Evolutionary conservation across 2,113 vertebrate species (phyloP), one percentile per base, ranked within the genome.

Genomic region (Ursus arctos): DNA sequence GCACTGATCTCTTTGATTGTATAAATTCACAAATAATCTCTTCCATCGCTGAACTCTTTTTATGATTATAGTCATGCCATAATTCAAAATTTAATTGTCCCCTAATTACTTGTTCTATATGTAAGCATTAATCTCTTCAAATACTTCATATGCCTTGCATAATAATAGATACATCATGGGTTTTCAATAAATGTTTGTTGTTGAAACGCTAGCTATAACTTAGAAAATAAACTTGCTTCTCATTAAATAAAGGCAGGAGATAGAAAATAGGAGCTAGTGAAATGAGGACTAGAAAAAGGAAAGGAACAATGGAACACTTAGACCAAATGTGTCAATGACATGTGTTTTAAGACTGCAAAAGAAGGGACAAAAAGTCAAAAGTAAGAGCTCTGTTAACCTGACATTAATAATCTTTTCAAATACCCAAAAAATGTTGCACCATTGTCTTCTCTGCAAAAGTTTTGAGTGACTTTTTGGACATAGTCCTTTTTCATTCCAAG

Each of bases 361-460:
- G 14, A 92, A 92, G 31, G 24, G 8, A 55, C 2, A 36, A 4
- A 76, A 61, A 76, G 3, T 26, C 4, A 59, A 77, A 92, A 86
- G 4, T 36, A 40, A 86, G 40, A 90, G 12, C 33, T 76, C n/a
- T 79, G 43, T 67, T 79, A 94, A 79, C 15, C 47, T 36, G 63
- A 65, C 7, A 71, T 1, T 26, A 69, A 11, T 7, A 33, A 31
- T 94, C 28, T 94, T 85, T 91, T 77, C 12, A 69, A 82, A 33
- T 74, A 82, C 13, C 49, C 88, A 0, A 71, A 77, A 89, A 77
- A 71, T 72, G 0, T 22, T 53, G 47, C 4, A 61, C 13, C 2
- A 28, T 88, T 88, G 94, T 88, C 24, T 43, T 91, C 67, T 94
- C 5, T 88, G 4, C 2, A 71, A 84, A 92, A 71, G n/a, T 81